Evolutionary conservation across 2,888 invertebrate genomes (phyloP), one percentile per base, ranked within the genome.

Genomic region (Rotaria magnacalcarata): DNA sequence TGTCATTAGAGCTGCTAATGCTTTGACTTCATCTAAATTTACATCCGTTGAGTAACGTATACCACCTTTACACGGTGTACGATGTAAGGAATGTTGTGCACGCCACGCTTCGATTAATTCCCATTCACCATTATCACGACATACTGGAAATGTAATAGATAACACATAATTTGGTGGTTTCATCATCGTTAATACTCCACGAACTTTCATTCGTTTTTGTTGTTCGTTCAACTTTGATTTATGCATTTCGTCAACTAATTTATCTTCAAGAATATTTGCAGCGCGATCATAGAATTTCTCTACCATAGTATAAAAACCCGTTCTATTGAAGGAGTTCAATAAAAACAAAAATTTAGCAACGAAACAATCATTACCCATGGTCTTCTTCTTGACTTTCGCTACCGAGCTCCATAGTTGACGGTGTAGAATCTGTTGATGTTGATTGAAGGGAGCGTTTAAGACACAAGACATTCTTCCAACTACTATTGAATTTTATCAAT

Each of bases 51-150:
- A 96, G 93, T 94, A 99, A 91, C 98, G 94, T 90, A 99, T 97
- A 96, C 97, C 97, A 94, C 98, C 98, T 94, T 99, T 99, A 90
- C 96, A 96, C 87, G 99, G 99, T 88, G 95, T 95, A 91, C 97
- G 94, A 92, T 99, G 99, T 87, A 96, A 95, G 88, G 94, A 94
- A 92, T 99, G 99, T 91, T 99, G 99, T 84, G 98, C 97, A 89
- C 99, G 93, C 93, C 96, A 99, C 24, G 97, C 99, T 89, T 94
- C 95, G 90, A 99, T 96, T 93, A 98, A 90, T 92, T 99, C 97
- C 91, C 96, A 97, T 90, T 96, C 95, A 80, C 99, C 99, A 89
- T 96, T 96, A 91, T 99, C 99, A 89, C 97, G 94, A 90, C 95
- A 94, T 88, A 99, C 93, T 1, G 99, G 99, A 92, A 99, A 99